A percentile compares a stretch with the other conserved stretches of the same genome.
phyloP scores from a whole-genome alignment of 2,113 vertebrate genomes.

The Loxodonta africana region DNA sequence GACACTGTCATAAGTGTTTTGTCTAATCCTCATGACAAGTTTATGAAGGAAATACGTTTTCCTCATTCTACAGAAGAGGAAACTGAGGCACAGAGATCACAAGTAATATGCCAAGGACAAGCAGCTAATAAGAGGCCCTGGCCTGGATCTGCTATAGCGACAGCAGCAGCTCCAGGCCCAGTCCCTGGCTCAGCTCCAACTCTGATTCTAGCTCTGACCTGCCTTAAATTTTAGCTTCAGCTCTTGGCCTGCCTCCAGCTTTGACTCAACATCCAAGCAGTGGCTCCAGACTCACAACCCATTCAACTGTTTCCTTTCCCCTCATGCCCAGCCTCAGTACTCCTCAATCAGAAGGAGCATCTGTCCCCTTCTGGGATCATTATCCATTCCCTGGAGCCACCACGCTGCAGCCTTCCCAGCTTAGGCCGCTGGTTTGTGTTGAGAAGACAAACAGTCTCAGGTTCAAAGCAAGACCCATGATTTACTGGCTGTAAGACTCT shows the following conservation, averaged over 20 bases:
- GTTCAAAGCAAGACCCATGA: background rate
- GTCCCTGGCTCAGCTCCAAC: background rate
- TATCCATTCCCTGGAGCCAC: background rate
- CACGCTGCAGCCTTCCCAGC: background rate
- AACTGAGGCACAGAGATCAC: background rate
- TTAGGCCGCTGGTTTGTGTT: background rate
- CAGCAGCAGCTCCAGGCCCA: background rate
- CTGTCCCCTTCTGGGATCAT: background rate
- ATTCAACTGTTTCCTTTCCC: background rate
- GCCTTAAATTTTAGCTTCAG: conserved; percentile 5
- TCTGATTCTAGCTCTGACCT: conserved; percentile 30
- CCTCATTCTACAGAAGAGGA: conserved; percentile 27
- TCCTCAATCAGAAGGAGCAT: background rate
- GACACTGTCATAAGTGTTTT: background rate
- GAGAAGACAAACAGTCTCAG: background rate
- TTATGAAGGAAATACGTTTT: background rate
- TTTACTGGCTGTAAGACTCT: conserved; percentile 1
- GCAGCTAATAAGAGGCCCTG: background rate
- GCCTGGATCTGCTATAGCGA: background rate
- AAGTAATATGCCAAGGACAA: background rate
- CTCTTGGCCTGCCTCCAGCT: background rate
- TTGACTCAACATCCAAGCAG: conserved; percentile 37
- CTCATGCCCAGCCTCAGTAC: background rate
- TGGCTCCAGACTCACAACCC: background rate
- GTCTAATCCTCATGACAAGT: conserved; percentile 5